A percentile compares a stretch with the other conserved stretches of the same genome.
phyloP scores from a whole-genome alignment of 2,113 vertebrate species.

The Poecilia latipinna region DNA sequence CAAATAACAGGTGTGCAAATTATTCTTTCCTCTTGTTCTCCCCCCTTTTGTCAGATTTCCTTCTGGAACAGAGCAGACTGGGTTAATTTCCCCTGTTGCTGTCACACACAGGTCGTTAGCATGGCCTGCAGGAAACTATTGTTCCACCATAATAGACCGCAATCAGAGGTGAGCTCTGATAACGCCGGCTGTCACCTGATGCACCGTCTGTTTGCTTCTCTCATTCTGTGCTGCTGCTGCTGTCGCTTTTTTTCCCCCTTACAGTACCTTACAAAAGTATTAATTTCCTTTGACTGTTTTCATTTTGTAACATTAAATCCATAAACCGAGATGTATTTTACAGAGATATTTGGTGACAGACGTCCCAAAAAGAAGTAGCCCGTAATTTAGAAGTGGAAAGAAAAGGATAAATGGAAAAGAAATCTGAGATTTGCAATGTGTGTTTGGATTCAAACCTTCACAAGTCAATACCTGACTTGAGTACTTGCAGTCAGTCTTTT shows the following conservation, averaged over 20 bases:
- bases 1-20: conserved; percentile 66
- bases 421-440: too few species aligned
- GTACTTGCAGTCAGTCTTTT: too few species aligned
- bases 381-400: too few species aligned
- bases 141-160: conserved; percentile 70
- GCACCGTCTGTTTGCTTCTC: conserved; percentile 53
- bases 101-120: conserved; percentile 68
- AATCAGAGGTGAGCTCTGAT: conserved; percentile 74
- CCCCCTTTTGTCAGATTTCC: conserved; percentile 56
- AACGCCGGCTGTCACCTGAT: conserved; percentile 71
- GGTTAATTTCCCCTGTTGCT: conserved; percentile 76
- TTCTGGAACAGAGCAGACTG: conserved; percentile 53
- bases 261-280: too few species aligned
- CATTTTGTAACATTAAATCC: too few species aligned
- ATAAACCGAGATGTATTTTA: too few species aligned
- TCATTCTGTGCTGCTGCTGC: neutral
- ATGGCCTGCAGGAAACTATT: conserved; percentile 70
- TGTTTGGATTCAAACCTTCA: too few species aligned
- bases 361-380: too few species aligned
- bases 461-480: too few species aligned
- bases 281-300: too few species aligned
- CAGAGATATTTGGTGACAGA: too few species aligned
- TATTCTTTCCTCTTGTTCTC: conserved; percentile 45
- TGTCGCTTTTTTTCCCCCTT: neutral
- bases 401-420: too few species aligned